Percentiles rank a stretch among this genome's conserved stretches.
These are phyloP conservation scores for Reticulitermes lucifugus DNA, from an alignment of 2,888 invertebrate species.

Conservation along the genomic window DNA sequence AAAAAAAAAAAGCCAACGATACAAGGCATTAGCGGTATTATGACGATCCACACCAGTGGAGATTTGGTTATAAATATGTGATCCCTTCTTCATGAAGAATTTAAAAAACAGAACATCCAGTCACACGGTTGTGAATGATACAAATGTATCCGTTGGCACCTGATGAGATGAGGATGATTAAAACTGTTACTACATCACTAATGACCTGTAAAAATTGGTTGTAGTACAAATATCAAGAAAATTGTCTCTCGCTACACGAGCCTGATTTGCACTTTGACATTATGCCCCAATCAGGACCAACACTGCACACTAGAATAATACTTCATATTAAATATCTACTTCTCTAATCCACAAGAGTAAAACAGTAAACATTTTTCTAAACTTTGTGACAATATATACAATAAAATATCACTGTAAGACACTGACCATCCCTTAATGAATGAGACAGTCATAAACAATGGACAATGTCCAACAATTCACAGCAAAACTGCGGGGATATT, in stretches of 20 bases:
- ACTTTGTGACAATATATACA: constrained; percentile 36
- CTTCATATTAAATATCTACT: constrained; percentile 12
- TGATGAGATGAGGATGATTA: constrained; percentile 36
- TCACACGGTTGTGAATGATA: constrained; percentile 27
- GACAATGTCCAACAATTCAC: constrained; percentile 24
- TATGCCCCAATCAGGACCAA: background rate
- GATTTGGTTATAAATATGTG: constrained; percentile 9
- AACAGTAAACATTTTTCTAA: constrained; percentile 37
- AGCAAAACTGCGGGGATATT: constrained; percentile 2
- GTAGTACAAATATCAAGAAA: constrained; percentile 42
- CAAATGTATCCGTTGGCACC: constrained; percentile 43
- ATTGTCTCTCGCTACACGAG: constrained; percentile 26
- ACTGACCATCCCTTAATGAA: constrained; percentile 5
- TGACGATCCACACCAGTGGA: constrained; percentile 40
- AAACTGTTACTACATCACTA: constrained; percentile 28
- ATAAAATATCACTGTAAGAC: constrained; percentile 32
- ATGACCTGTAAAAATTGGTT: constrained; percentile 42
- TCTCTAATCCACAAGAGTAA: constrained; percentile 33
- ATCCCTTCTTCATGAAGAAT: background rate
- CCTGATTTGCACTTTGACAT: constrained; percentile 33
- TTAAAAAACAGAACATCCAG: constrained; percentile 4
- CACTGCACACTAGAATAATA: constrained; percentile 37
- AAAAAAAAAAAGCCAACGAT: constrained; percentile 45
- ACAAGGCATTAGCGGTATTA: constrained; percentile 45
- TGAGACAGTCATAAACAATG: background rate